Evolutionary conservation across 2,113 vertebrate genomes (phyloP), one percentile per base, ranked within the genome.

Genomic region (Paramisgurnus dabryanus): DNA sequence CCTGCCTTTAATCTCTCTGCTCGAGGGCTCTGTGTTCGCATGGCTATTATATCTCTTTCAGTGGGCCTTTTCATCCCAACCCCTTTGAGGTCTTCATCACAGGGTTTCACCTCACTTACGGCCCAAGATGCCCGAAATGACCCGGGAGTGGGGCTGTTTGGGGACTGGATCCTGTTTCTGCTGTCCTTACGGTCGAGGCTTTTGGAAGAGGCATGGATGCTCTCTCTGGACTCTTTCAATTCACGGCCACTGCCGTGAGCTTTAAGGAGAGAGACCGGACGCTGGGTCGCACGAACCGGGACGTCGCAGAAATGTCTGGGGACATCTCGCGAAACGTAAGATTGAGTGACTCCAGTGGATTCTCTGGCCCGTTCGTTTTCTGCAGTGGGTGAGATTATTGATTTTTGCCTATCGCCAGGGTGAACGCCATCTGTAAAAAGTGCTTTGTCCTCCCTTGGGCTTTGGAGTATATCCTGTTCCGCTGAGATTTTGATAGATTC

Each of bases 91-190:
- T 80, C 88, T 76, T 90, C 91, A 87, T 7, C 83, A 68, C 71
- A 87, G 76, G 80, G 88, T 78, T 85, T 95, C 0, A 86, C 89
- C 1, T 92, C 96, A 10, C 94, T 95, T 82, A 97, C 96, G 0
- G 95, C 95, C 96, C 96, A 97, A 0, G 96, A 97, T 58, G 96
- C 93, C 55, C 94, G 90, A 80, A 91, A 94, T 53, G 91, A 91
- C 17, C 90, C 93, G 3, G 83, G 92, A 68, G 83, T 83, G 0
- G 85, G 85, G 57, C 85, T 87, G 11, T 65, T 67, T 13, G 85
- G 85, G 39, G 92, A 93, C 70, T 87, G 86, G 0, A 87, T 86
- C 0, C 80, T 85, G 79, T 83, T 74, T 3, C 91, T 88, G 22
- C 85, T 89, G 74, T 92, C 93, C 80, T 78, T 93, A 39, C 92